Conservation (phyloP, 1,140 invertebrate species). For the Drosophila auraria region DNA sequence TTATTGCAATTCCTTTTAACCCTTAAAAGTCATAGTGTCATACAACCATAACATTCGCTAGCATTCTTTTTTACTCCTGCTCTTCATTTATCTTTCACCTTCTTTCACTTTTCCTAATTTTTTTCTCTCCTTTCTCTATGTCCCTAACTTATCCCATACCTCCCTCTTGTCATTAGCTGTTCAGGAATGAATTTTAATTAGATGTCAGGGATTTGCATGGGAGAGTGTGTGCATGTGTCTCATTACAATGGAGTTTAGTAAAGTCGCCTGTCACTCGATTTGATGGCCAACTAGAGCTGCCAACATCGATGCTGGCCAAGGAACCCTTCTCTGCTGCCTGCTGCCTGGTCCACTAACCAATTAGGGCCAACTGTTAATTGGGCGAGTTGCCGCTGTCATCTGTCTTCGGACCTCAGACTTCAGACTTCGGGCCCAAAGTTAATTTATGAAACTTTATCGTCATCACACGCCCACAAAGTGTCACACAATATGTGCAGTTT, state of each 20-base stretch:
- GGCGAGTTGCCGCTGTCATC: conserved; percentile 17
- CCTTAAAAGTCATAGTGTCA: background rate
- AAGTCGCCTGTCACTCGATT: conserved; percentile 52
- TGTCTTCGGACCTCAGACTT: conserved; percentile 1
- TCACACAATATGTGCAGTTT: conserved; percentile 19
- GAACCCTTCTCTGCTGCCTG: conserved; percentile 26
- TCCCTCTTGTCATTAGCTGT: background rate
- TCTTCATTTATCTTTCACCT: conserved; percentile 1
- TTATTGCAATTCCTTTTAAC: no score
- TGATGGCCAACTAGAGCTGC: conserved; percentile 26
- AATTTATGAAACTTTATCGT: conserved; percentile 19
- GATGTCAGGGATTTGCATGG: conserved; percentile 58
- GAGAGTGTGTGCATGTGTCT: conserved; percentile 21
- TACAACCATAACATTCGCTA: background rate
- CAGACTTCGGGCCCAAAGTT: conserved; percentile 7
- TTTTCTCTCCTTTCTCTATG: background rate
- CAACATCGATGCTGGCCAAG: conserved; percentile 37
- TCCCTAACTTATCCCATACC: background rate
- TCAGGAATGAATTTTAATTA: conserved; percentile 56
- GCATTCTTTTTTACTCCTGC: background rate
- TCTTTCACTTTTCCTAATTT: background rate
- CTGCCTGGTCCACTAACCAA: conserved; percentile 17
- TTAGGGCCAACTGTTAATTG: conserved; percentile 53
- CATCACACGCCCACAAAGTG: conserved; percentile 19
- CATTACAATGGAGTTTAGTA: conserved; percentile 49